phyloP scores from a whole-genome alignment of 1,140 invertebrate genomes.

The Formica selysi region DNA sequence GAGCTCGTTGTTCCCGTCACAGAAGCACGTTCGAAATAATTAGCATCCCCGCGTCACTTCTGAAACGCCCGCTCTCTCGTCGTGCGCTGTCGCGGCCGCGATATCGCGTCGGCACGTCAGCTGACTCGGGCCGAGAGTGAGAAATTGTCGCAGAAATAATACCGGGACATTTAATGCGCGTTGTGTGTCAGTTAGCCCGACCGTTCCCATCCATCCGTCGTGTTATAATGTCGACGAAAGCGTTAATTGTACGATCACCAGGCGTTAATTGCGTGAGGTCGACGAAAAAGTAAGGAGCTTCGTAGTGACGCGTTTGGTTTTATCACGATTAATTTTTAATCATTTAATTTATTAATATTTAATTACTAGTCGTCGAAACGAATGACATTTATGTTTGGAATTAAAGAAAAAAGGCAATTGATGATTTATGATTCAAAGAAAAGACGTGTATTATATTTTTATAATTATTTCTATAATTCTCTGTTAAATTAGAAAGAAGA shows the following conservation, averaged over 20 bases:
- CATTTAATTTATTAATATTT: slow-evolving; percentile 10
- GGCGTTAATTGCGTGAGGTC: slow-evolving; percentile 13
- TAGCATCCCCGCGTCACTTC: slow-evolving; percentile 60
- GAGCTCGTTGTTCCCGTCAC: slow-evolving; percentile 51
- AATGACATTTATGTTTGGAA: not conserved
- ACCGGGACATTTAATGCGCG: slow-evolving; percentile 66
- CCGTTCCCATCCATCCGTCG: slow-evolving; percentile 25
- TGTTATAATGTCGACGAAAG: slow-evolving; percentile 36
- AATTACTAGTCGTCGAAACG: slow-evolving; percentile 28
- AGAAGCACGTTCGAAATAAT: slow-evolving; percentile 62
- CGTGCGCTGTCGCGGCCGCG: slow-evolving; percentile 34
- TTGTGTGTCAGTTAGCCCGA: slow-evolving; percentile 46
- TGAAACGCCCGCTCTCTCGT: slow-evolving; percentile 49
- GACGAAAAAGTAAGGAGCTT: slow-evolving; percentile 26
- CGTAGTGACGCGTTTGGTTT: not conserved
- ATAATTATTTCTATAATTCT: not conserved
- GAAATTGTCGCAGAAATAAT: slow-evolving; percentile 70
- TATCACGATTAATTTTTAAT: slow-evolving; percentile 39
- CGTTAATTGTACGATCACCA: slow-evolving; percentile 50
- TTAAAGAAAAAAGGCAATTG: not conserved
- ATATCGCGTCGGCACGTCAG: slow-evolving; percentile 57
- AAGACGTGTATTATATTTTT: not conserved
- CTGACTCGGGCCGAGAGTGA: slow-evolving; percentile 42
- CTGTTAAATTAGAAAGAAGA: not conserved
- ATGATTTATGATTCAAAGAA: not conserved